Conservation (phyloP, 2,113 vertebrate genomes). For the Antechinus flavipes region DNA sequence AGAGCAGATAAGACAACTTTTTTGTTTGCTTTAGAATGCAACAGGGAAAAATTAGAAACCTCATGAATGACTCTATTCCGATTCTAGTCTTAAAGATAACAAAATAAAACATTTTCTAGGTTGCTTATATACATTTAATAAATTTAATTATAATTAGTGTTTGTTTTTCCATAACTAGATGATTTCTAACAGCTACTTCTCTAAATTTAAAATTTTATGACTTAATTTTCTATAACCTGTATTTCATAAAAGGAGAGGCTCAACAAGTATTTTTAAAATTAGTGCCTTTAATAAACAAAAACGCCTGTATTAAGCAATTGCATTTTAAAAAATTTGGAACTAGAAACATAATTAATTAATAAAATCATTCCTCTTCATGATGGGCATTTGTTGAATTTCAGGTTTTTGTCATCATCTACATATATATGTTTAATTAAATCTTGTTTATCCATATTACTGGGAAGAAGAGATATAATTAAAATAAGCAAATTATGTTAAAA, state of each 20-base stretch:
- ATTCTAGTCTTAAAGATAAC: slow-evolving; percentile 39
- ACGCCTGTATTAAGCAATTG: not conserved
- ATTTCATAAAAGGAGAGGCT: not conserved
- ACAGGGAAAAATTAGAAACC: slow-evolving; percentile 63
- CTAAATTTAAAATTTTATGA: not conserved
- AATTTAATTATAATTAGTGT: not conserved
- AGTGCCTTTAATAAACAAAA: not conserved
- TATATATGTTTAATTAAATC: not conserved
- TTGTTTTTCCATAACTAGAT: not conserved
- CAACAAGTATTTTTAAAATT: not conserved
- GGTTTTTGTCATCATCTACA: not conserved
- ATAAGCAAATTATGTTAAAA: not conserved
- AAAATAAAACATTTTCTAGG: slow-evolving; percentile 39
- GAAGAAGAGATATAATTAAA: not conserved
- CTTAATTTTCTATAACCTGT: not conserved
- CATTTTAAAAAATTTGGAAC: not conserved
- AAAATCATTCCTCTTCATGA: not conserved
- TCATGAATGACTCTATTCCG: slow-evolving; percentile 52
- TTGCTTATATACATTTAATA: slow-evolving; percentile 27
- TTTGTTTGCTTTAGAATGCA: slow-evolving; percentile 54
- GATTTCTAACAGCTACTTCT: not conserved
- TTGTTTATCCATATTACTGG: not conserved
- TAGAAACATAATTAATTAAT: not conserved
- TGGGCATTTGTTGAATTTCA: not conserved
- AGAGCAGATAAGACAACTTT: slow-evolving; percentile 39